These are phyloP conservation scores for Trichomycterus rosablanca DNA, from an alignment of 2,113 vertebrate genomes.

Conservation along the genomic window DNA sequence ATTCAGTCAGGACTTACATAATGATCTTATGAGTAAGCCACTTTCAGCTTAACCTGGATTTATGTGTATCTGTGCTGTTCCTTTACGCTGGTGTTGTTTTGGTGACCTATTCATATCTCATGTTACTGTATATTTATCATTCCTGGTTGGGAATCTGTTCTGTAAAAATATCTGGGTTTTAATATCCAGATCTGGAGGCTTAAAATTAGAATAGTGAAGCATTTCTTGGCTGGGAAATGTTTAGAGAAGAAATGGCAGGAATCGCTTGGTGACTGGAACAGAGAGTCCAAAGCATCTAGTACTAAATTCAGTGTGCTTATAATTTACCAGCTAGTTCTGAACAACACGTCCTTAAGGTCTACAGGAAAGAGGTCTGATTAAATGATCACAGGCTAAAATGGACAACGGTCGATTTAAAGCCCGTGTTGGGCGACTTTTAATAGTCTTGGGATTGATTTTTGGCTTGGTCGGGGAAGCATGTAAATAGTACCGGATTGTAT, in stretches of 20 bases:
- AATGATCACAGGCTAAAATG: neutral
- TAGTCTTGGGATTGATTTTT: too few species aligned
- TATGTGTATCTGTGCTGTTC: neutral
- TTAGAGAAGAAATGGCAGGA: neutral
- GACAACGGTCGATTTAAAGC: too few species aligned
- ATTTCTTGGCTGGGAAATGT: too few species aligned
- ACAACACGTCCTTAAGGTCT: neutral
- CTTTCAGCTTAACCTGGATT: too few species aligned
- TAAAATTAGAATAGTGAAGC: neutral
- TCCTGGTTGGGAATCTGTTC: too few species aligned
- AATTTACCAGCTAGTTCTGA: neutral
- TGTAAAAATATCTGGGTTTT: neutral
- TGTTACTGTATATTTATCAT: neutral
- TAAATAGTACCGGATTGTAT: too few species aligned
- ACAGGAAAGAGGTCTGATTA: neutral
- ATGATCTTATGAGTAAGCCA: neutral
- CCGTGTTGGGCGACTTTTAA: too few species aligned
- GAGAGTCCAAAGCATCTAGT: too few species aligned
- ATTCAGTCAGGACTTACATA: conserved; percentile 13
- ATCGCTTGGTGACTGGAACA: conserved; percentile 12
- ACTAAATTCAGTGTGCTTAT: neutral
- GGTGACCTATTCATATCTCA: neutral
- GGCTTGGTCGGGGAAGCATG: too few species aligned
- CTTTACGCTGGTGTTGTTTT: neutral
- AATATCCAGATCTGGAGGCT: too few species aligned